phyloP scores from a whole-genome alignment of 1,140 invertebrate genomes.

The Bombyx mandarina region DNA sequence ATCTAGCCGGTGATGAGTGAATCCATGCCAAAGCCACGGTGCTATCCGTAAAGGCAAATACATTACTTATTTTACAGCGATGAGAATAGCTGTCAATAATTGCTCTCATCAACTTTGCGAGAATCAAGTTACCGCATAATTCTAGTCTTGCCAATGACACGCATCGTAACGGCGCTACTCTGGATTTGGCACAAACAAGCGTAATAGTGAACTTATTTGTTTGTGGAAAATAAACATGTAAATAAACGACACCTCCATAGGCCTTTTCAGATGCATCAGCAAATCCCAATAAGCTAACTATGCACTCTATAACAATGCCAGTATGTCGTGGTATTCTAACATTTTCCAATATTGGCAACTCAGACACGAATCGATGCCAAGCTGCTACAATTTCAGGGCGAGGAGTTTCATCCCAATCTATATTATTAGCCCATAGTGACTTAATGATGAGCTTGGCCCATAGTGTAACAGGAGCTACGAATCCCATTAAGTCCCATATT shows the following conservation, averaged over 20 bases:
- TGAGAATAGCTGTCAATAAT: slow-evolving; percentile 15
- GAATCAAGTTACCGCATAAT: slow-evolving; percentile 20
- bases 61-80: slow-evolving; percentile 16
- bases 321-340: slow-evolving; percentile 17
- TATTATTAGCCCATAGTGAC: slow-evolving; percentile 24
- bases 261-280: slow-evolving; percentile 20
- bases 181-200: slow-evolving; percentile 23
- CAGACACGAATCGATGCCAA: slow-evolving; percentile 12
- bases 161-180: slow-evolving; percentile 17
- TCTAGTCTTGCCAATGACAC: slow-evolving; percentile 24
- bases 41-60: slow-evolving; percentile 13
- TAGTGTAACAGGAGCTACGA: slow-evolving; percentile 22
- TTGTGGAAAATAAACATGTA: slow-evolving; percentile 9
- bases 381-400: slow-evolving; percentile 8
- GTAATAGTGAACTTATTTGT: slow-evolving; percentile 6
- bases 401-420: slow-evolving; percentile 32
- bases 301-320: slow-evolving; percentile 7
- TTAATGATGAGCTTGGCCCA: slow-evolving; percentile 35
- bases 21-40: slow-evolving; percentile 17
- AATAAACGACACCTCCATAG: slow-evolving; percentile 15
- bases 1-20: slow-evolving; percentile 12
- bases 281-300: slow-evolving; percentile 15
- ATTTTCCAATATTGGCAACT: slow-evolving; percentile 14
- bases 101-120: slow-evolving; percentile 21
- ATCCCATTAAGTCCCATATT: slow-evolving; percentile 22